phyloP scores from a whole-genome alignment of 2,888 invertebrate genomes.

The Lasioglossum morio region DNA sequence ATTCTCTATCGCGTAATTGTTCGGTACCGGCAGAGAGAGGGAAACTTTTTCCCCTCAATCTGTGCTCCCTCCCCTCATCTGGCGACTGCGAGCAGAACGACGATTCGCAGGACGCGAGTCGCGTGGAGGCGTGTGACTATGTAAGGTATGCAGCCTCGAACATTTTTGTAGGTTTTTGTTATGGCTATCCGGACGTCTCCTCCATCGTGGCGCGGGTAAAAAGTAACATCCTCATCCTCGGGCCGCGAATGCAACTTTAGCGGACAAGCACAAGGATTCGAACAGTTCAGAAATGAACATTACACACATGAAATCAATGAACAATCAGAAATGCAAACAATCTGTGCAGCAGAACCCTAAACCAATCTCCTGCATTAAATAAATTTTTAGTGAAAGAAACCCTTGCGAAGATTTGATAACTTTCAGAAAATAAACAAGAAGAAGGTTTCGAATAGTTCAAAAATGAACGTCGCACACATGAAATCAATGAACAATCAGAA shows the following conservation, averaged over 20 bases:
- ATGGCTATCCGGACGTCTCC: constrained; percentile 55
- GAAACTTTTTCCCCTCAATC: too few species aligned
- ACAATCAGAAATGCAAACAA: background rate
- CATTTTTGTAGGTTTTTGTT: constrained; percentile 77
- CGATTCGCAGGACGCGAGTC: constrained; percentile 71
- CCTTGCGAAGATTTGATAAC: background rate
- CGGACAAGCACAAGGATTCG: constrained; percentile 1
- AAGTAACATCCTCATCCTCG: constrained; percentile 70
- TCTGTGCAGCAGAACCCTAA: background rate
- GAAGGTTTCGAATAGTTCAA: too few species aligned
- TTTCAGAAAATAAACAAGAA: background rate
- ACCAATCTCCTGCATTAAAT: background rate
- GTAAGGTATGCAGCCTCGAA: constrained; percentile 75
- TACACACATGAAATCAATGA: too few species aligned
- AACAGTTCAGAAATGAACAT: too few species aligned
- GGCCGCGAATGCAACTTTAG: constrained; percentile 28
- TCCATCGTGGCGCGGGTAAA: constrained; percentile 46
- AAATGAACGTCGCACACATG: too few species aligned
- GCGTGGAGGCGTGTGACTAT: constrained; percentile 81
- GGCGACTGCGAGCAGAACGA: background rate
- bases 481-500: too few species aligned
- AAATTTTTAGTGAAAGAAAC: background rate
- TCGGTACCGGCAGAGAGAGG: too few species aligned
- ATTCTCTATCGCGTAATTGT: too few species aligned
- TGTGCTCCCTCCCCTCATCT: too few species aligned